Evolutionary conservation across 2,888 invertebrate species (phyloP).

Genomic region (Melitaea athalia): DNA sequence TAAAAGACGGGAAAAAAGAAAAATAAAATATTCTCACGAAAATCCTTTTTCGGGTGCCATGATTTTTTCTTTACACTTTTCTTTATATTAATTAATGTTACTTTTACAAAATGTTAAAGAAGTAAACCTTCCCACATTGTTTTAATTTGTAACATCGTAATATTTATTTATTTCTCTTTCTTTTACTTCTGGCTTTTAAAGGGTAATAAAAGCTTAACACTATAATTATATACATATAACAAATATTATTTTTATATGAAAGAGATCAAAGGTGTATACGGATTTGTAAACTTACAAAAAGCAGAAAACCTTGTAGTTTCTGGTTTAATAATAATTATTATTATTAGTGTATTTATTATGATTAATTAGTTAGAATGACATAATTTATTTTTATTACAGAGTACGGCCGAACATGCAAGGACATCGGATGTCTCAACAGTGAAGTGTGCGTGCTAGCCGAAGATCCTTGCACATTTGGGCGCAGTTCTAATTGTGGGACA

Average conservation of each 20-base stretch:
- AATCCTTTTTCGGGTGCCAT: neutral
- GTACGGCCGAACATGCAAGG: conserved; percentile 89
- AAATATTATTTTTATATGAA: too few relatives aligned
- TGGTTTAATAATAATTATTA: neutral
- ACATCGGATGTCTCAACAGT: conserved; percentile 88
- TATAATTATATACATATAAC: too few relatives aligned
- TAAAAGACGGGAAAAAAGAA: conserved; percentile 59
- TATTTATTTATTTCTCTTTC: too few relatives aligned
- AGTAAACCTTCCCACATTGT: too few relatives aligned
- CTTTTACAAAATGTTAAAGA: too few relatives aligned
- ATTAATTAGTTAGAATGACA: neutral
- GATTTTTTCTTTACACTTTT: neutral
- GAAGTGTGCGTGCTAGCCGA: conserved; percentile 88
- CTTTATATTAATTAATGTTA: neutral
- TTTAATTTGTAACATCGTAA: too few relatives aligned
- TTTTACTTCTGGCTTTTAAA: too few relatives aligned
- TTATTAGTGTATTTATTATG: neutral
- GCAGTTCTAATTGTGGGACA: conserved; percentile 83
- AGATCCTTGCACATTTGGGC: conserved; percentile 86
- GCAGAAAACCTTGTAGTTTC: conserved; percentile 4
- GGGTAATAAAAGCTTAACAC: too few relatives aligned
- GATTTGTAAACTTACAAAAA: neutral
- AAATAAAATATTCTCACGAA: conserved; percentile 50
- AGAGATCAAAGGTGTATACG: neutral
- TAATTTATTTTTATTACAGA: conserved; percentile 70